phyloP scores from a whole-genome alignment of 2,113 vertebrate genomes.

The Rattus norvegicus region GRCr8 NC_086037.1:41769501-41770000 shows the following conservation, averaged over 20 bases:
- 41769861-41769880: neutral
- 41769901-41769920: neutral
- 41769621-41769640: slow-evolving; percentile 99
- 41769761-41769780: slow-evolving; percentile 93
- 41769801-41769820: neutral
- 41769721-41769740: slow-evolving; percentile 98
- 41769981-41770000: fast-evolving
- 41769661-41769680: slow-evolving; percentile 97
- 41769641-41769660: slow-evolving; percentile 97
- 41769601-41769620: slow-evolving; percentile 95
- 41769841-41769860: too few relatives aligned
- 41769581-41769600: slow-evolving; percentile 98
- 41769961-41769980: too few relatives aligned
- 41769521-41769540: neutral
- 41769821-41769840: neutral
- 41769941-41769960: neutral
- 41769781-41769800: neutral
- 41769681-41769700: slow-evolving; percentile 99
- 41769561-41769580: slow-evolving; percentile 99
- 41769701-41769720: slow-evolving; percentile 98
- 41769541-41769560: slow-evolving; percentile 88
- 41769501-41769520: neutral
- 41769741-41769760: slow-evolving; percentile 98
- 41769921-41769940: neutral
- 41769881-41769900: neutral